Evolutionary conservation across 2,113 vertebrate species (phyloP).

Genomic region (Protomyctophum bolini): DNA sequence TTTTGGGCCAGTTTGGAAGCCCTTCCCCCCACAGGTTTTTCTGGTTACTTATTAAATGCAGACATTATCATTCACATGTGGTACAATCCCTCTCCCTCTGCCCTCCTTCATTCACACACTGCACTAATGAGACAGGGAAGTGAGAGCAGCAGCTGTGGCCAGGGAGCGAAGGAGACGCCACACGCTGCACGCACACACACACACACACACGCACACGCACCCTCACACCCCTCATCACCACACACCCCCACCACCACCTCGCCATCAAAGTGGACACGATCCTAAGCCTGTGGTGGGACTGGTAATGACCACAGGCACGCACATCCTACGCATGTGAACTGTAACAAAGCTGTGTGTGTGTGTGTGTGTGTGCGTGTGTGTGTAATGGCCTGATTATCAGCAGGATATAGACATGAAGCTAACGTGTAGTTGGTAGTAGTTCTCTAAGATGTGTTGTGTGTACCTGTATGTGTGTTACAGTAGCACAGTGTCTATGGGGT

Average conservation of each 20-base stretch:
- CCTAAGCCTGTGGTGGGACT: constrained; percentile 47
- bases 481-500: constrained; percentile 4
- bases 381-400: constrained; percentile 60
- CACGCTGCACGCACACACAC: constrained; percentile 26
- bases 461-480: constrained; percentile 12
- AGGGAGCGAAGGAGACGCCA: constrained; percentile 60
- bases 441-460: constrained; percentile 7
- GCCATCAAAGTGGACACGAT: constrained; percentile 63
- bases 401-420: neutral
- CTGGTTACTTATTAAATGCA: constrained; percentile 46
- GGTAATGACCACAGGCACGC: constrained; percentile 58
- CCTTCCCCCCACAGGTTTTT: too few species aligned
- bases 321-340: constrained; percentile 37
- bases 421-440: neutral
- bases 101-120: constrained; percentile 55
- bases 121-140: constrained; percentile 71
- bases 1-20: too few species aligned
- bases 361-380: constrained; percentile 2
- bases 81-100: constrained; percentile 15
- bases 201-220: constrained; percentile 11
- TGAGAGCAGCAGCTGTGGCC: constrained; percentile 66
- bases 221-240: neutral
- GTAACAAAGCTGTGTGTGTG: constrained; percentile 34
- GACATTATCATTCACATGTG: constrained; percentile 47
- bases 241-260: constrained; percentile 6